These are phyloP conservation scores for Chondrilla cf. caribensis DNA, from an alignment of 37 sponge, comb jelly and placozoan genomes.

Conservation along the genomic window DNA sequence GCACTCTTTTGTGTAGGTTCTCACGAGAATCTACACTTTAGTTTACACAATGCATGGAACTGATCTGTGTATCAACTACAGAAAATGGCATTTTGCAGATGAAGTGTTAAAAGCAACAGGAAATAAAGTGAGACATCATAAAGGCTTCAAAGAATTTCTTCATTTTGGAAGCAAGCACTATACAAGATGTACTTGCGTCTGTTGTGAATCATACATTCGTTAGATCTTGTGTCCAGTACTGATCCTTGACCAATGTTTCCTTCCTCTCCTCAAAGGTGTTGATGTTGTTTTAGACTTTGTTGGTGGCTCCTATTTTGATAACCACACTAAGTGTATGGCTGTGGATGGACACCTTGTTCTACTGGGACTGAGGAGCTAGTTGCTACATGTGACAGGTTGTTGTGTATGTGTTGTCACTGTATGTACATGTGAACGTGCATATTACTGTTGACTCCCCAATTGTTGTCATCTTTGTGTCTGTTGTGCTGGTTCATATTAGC, in stretches of 20 bases:
- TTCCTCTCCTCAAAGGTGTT: conserved; percentile 38
- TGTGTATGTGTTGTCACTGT: no score
- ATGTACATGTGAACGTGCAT: no score
- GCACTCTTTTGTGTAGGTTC: conserved; percentile 39
- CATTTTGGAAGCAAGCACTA: no score
- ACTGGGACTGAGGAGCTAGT: conserved; percentile 57
- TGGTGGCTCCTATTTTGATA: conserved; percentile 84
- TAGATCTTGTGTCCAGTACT: no score
- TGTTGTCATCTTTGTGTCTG: no score
- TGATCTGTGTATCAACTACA: conserved; percentile 75
- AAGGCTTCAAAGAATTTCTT: no score
- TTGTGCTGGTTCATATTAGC: no score
- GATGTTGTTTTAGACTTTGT: conserved; percentile 84
- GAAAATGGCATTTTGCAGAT: conserved; percentile 65
- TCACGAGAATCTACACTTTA: conserved; percentile 62
- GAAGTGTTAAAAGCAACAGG: conserved; percentile 60
- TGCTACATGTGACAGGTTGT: no score
- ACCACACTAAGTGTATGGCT: conserved; percentile 65
- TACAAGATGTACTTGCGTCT: no score
- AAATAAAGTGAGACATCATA: conserved; percentile 51
- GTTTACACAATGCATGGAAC: conserved; percentile 69
- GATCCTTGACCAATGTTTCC: no score
- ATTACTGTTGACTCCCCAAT: not conserved
- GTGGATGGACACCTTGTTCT: conserved; percentile 73
- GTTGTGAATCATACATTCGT: no score